Base-by-base conservation (phyloP, 2,888 invertebrate species). In the Lithophane ornitopus region DNA sequence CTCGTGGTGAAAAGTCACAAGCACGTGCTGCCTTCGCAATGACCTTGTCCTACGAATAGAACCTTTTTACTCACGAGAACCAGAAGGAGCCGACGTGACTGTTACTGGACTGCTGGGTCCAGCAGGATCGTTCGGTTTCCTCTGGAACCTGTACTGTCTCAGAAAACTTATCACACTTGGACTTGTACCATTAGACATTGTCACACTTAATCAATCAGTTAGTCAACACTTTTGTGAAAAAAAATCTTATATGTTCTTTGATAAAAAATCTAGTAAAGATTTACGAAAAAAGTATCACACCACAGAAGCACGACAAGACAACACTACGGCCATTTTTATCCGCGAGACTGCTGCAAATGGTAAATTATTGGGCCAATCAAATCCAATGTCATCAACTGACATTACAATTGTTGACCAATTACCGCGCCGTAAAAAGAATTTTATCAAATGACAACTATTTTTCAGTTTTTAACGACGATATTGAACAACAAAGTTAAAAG, bases 61-160 rank as follows among this genome's bases (percentile, higher is more conserved):
- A 69, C 80, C 49, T 79, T 74, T 82, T 74, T 89, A 95, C 96
- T 95, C 87, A 96, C 96, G 94, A 87, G 94, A 93, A 87, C 89
- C 92, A n/a, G 95, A 93, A 72, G 95, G 88, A 75, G 94, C 88
- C 72, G 95, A 90, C 76, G 93, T 93, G 76, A 95, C 92, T 67
- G 93, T 94, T 77, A 94, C 91, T 82, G 93, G 90, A 87, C 91
- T 92, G 86, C 93, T 93, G 71, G 92, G 86, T 78, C 93, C 93
- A 90, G 92, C 91, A 88, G 92, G 84, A 81, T 84, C 94, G 88
- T 91, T 95, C 68, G 95, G 95, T 94, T 97, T 97, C 93, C 97
- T 97, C 92, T 98, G 97, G 93, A 97, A 97, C 90, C 98, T 97
- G 92, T 98, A 98, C 91, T 97, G 97, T 89, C 98, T 96, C 87